A percentile compares a stretch with the other conserved stretches of the same genome.
phyloP scores from a whole-genome alignment of 2,113 vertebrate species.

The Neoarius graeffei region DNA sequence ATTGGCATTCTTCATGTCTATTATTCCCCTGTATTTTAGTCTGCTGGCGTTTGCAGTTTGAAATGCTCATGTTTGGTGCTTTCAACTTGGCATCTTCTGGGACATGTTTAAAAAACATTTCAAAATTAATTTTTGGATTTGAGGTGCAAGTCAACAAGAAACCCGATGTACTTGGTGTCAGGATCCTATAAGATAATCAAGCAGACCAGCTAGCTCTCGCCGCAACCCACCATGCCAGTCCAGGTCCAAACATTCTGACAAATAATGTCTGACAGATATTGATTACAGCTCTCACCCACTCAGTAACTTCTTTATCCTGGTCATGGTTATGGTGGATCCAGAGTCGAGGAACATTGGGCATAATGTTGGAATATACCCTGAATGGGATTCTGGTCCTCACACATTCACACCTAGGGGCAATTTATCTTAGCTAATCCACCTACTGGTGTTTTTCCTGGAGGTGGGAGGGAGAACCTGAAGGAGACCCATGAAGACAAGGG shows the following conservation, averaged over 20 bases:
- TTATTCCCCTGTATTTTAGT: constrained; percentile 26
- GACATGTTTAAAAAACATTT: background rate
- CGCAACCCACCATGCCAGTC: background rate
- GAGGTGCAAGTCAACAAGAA: background rate
- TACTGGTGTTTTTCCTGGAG: background rate
- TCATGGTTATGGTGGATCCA: background rate
- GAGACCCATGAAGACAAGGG: background rate
- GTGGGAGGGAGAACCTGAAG: background rate
- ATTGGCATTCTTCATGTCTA: background rate
- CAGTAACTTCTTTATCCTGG: background rate
- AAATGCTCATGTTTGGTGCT: background rate
- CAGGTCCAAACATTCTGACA: background rate
- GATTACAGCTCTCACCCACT: background rate
- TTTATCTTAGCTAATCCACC: background rate
- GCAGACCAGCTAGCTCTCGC: background rate
- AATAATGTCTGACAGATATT: constrained; percentile 8
- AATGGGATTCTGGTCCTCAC: background rate
- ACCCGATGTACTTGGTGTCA: background rate
- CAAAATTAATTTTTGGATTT: background rate
- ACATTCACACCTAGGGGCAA: background rate
- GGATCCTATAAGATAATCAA: background rate
- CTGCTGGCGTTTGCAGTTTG: background rate
- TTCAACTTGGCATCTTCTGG: background rate
- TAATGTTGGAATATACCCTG: background rate
- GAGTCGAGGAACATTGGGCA: background rate